Conservation (phyloP, 2,888 invertebrate species). For the Hartigia nigra region DNA sequence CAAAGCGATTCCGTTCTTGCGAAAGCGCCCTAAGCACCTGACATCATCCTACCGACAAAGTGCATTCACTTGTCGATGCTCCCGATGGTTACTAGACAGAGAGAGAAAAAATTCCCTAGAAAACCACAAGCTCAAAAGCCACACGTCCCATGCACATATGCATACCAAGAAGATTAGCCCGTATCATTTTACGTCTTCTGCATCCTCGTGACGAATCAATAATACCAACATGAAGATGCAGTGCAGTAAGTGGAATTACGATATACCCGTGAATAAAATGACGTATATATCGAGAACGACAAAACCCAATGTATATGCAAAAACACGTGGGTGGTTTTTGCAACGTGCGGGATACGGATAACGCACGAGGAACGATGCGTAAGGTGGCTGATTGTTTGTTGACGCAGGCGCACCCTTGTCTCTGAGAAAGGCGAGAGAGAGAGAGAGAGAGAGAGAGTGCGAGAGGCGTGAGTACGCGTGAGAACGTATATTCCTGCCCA, state of each 20-base stretch:
- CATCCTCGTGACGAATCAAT: not conserved
- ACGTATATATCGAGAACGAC: not conserved
- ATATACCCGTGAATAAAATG: not conserved
- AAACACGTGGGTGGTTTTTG: not conserved
- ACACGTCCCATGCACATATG: not conserved
- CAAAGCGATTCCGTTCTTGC: slow-evolving; percentile 29
- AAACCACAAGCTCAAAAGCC: not conserved
- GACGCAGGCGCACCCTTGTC: slow-evolving; percentile 41
- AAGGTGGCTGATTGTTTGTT: slow-evolving; percentile 40
- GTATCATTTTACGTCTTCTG: not conserved
- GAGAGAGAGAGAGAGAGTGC: not conserved
- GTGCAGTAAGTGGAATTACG: not conserved
- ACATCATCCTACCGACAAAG: not conserved
- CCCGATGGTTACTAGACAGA: not conserved
- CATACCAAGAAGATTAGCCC: not conserved
- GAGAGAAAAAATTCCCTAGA: not conserved
- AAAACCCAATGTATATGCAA: not conserved
- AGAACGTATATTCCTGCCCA: slow-evolving; percentile 33
- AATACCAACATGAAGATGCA: not conserved
- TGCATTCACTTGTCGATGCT: not conserved
- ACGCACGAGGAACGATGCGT: slow-evolving; percentile 8
- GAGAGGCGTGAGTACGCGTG: slow-evolving; percentile 29
- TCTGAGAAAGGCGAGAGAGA: slow-evolving; percentile 19
- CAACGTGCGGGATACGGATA: not conserved
- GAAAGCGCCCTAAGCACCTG: slow-evolving; percentile 24